These are phyloP conservation scores for Sesamia nonagrioides DNA, from an alignment of 1,140 invertebrate species.

Conservation along the genomic window DNA sequence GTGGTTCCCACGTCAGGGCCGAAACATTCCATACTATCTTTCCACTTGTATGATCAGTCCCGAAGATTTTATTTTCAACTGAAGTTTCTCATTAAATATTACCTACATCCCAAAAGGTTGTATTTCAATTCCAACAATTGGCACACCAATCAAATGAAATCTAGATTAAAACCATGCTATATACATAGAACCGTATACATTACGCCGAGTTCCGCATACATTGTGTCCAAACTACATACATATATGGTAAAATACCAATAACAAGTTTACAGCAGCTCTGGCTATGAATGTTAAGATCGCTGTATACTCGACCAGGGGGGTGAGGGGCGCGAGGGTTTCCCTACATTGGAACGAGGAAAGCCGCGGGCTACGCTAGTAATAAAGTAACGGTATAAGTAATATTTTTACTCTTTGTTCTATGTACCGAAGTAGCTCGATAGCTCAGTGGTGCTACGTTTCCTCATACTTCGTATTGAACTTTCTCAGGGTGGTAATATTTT, in stretches of 20 bases:
- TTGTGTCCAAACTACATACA: not conserved
- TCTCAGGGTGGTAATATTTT: not conserved
- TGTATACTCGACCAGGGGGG: not conserved
- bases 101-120: too few relatives aligned
- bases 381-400: slow-evolving; percentile 19
- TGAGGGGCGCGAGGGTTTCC: not conserved
- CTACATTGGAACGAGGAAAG: not conserved
- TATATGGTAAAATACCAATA: slow-evolving; percentile 12
- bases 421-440: not conserved
- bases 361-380: slow-evolving; percentile 14
- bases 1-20: too few relatives aligned
- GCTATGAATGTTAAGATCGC: not conserved
- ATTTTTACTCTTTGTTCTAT: slow-evolving; percentile 7
- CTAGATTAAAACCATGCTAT: not conserved
- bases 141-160: not conserved
- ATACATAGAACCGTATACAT: not conserved
- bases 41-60: too few relatives aligned
- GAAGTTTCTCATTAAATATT: too few relatives aligned
- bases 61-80: too few relatives aligned
- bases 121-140: too few relatives aligned
- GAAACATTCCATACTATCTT: too few relatives aligned
- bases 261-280: slow-evolving; percentile 3
- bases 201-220: not conserved
- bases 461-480: not conserved
- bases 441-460: not conserved